Conservation (phyloP, 2,113 vertebrate species). For the Alaudala cheleensis region DNA sequence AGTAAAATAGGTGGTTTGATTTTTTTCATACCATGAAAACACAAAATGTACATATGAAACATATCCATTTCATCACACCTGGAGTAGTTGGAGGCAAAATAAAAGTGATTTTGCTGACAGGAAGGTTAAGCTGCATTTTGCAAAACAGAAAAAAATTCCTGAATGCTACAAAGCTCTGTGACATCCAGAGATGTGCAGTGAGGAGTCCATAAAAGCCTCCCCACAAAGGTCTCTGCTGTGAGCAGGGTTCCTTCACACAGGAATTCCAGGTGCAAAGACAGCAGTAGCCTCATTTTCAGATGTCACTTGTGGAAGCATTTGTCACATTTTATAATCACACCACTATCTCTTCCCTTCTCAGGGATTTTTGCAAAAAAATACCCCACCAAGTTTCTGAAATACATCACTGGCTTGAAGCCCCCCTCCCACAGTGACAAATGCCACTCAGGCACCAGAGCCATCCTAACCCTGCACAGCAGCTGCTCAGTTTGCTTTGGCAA, state of each 20-base stretch:
- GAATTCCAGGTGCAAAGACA: not conserved
- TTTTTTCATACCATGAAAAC: not conserved
- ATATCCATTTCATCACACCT: not conserved
- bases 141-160: not conserved
- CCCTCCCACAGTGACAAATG: not conserved
- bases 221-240: not conserved
- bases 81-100: not conserved
- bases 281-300: not conserved
- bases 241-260: not conserved
- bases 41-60: accelerated
- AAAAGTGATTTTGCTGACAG: not conserved
- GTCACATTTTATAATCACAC: not conserved
- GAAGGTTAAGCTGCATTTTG: not conserved
- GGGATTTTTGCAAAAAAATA: not conserved
- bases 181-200: not conserved
- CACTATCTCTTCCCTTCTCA: not conserved
- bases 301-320: not conserved
- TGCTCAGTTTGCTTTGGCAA: not conserved
- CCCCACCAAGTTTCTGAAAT: not conserved
- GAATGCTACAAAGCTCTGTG: not conserved
- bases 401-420: not conserved
- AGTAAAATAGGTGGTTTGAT: not conserved
- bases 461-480: not conserved
- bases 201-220: not conserved
- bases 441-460: not conserved